Evolutionary conservation across 2,888 invertebrate genomes (phyloP), one percentile per base, ranked within the genome.

Genomic region (Blomia tropicalis): DNA sequence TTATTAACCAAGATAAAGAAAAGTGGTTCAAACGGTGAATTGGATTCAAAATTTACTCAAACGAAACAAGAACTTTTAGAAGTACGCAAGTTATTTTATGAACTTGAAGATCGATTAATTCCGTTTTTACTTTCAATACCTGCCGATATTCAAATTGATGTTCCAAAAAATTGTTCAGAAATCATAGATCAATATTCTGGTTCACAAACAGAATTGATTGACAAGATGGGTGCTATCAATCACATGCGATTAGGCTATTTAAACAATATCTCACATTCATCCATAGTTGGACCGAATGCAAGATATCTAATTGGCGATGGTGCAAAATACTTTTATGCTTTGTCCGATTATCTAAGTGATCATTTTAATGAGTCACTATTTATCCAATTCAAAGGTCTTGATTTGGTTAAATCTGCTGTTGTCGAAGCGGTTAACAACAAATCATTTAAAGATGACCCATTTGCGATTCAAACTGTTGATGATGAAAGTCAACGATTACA

Each of bases 331-430:
- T 27, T 30, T n/a, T 22, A 30, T 23, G 63, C 30, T 30, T 36
- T 59, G n/a, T n/a, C 19, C 22, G 56, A 58, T 14, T 27, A 25
- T 27, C 30, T 62, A 22, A n/a, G 43, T 27, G 22, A 53, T 23
- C 17, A 14, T 25, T 51, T 59, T 2, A 19, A 44, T 30, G n/a
- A 29, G 17, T 27, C 43, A 2, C 54, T 19, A 5, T 63, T 44
- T 29, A 17, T 62, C n/a, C 41, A 27, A 17, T 23, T 63, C 5
- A 25, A n/a, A 11, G 63, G 63, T 27, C 23, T 63, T 17, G 63
- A 63, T 30, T 30, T 63, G 14, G 63, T 63, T 11, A 63, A 63
- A 29, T 25, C 62, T 22, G 63, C 63, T 7, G 19, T 63, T 2
- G 23, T 63, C 17, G 63, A 63, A 32, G 62, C 62, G 11, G 43